phyloP scores from a whole-genome alignment of 2,113 vertebrate genomes.

The Malurus cyaneus region DNA sequence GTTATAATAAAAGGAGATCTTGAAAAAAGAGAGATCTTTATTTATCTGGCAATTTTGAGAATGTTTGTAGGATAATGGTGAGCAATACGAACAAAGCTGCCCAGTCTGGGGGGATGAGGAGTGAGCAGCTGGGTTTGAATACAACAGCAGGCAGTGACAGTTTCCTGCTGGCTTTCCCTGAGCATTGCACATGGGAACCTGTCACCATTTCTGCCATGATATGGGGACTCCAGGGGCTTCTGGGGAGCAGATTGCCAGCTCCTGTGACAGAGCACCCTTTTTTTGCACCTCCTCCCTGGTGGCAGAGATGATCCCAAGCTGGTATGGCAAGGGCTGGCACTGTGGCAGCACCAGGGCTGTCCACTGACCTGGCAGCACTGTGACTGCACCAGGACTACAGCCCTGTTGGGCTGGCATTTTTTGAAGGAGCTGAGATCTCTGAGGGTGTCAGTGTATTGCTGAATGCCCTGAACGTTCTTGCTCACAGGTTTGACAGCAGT shows the following conservation, averaged over 20 bases:
- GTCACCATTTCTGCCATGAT: neutral
- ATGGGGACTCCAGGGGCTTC: neutral
- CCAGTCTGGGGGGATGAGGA: neutral
- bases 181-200: neutral
- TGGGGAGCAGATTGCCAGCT: neutral
- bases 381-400: neutral
- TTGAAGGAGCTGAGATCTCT: neutral
- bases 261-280: accelerated
- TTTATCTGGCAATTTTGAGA: conserved; percentile 5
- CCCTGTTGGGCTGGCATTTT: neutral
- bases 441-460: neutral
- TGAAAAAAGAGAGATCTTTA: neutral
- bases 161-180: neutral
- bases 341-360: neutral
- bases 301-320: neutral
- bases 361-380: neutral
- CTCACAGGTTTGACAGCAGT: neutral
- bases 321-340: neutral
- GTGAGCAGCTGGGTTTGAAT: conserved; percentile 2
- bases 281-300: neutral
- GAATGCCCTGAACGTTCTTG: neutral
- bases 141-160: neutral
- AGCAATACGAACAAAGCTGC: neutral
- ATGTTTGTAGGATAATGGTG: neutral
- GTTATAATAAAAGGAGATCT: neutral